These are phyloP conservation scores for Bugulina stolonifera DNA, from an alignment of 2,888 invertebrate genomes.

Conservation along the genomic window DNA sequence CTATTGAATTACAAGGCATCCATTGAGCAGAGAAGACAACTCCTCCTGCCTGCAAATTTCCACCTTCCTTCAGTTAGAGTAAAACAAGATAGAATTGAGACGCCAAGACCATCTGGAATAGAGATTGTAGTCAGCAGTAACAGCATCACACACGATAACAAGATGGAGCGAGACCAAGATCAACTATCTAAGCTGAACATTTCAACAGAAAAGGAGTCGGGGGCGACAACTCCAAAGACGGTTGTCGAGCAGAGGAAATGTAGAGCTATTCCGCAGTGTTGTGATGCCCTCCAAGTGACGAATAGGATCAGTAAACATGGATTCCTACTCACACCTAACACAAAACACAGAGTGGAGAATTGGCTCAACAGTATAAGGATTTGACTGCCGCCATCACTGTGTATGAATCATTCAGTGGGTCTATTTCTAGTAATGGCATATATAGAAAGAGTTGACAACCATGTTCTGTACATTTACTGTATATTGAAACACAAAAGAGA, in stretches of 20 bases:
- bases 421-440: no score
- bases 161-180: neutral
- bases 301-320: neutral
- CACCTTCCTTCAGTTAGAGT: neutral
- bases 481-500: no score
- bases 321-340: slow-evolving; percentile 3
- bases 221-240: neutral
- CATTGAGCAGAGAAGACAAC: neutral
- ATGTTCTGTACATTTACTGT: no score
- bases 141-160: neutral
- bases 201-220: neutral
- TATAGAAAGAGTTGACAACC: no score
- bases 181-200: neutral
- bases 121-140: slow-evolving; percentile 5
- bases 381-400: no score
- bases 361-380: slow-evolving; percentile 5
- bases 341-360: neutral
- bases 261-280: neutral
- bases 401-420: no score
- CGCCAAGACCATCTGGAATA: neutral
- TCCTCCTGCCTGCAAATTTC: neutral
- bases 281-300: neutral
- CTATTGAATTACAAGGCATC: neutral
- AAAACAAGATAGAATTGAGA: neutral
- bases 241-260: neutral